Percentiles rank a stretch among this genome's conserved stretches.
Conservation (phyloP, 2,888 invertebrate genomes). For the Caenorhabditis sinica region DNA sequence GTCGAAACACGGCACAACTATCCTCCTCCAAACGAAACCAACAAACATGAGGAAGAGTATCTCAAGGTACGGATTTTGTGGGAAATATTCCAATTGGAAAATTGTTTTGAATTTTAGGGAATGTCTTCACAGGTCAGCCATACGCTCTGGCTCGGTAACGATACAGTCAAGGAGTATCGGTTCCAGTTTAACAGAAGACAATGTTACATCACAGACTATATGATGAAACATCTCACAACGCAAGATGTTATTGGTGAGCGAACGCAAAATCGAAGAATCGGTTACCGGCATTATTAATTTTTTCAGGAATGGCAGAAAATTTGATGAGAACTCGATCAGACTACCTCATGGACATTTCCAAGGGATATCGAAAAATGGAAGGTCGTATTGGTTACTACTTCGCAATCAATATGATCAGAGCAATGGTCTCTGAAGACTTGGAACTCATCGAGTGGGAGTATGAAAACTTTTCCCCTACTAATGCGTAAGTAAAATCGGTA, state of each 20-base stretch:
- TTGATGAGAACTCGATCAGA: neutral
- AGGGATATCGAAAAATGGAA: neutral
- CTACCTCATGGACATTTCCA: neutral
- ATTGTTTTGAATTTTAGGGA: neutral
- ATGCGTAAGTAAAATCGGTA: neutral
- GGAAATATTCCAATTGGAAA: no score
- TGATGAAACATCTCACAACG: no score
- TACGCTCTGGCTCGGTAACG: no score
- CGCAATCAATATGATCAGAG: neutral
- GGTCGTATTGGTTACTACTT: neutral
- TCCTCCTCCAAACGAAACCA: neutral
- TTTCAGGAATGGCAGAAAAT: slow-evolving; percentile 4
- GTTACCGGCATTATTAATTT: neutral
- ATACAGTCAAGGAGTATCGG: no score
- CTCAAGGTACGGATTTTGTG: neutral
- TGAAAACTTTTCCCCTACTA: neutral
- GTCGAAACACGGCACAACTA: no score
- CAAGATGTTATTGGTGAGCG: neutral
- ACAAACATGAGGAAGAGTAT: neutral
- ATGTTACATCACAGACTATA: no score
- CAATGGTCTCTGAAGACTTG: neutral
- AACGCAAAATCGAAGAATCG: neutral
- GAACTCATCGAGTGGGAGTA: neutral
- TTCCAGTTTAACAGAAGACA: no score
- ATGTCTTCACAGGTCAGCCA: no score